phyloP scores from a whole-genome alignment of 2,113 vertebrate species.

The Peucedramus taeniatus region DNA sequence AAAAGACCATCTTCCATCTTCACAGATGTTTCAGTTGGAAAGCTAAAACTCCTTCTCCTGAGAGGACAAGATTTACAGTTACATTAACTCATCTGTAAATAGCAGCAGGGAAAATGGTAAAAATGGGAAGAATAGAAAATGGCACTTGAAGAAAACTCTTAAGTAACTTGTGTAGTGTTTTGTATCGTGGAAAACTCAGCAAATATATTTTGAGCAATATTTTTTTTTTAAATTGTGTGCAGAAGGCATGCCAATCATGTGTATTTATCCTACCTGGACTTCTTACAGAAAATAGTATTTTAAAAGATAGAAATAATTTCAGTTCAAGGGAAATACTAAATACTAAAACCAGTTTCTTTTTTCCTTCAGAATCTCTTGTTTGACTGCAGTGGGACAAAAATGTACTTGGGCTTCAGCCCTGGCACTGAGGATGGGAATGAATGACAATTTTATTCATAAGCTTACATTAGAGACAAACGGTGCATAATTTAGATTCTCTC shows the following conservation, averaged over 20 bases:
- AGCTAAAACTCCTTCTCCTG: neutral
- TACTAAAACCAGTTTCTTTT: conserved; percentile 5
- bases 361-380: conserved; percentile 18
- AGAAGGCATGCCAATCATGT: neutral
- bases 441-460: conserved; percentile 63
- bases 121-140: neutral
- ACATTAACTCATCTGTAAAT: neutral
- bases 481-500: conserved; percentile 62
- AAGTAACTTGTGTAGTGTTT: neutral
- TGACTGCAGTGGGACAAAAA: conserved; percentile 19
- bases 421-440: neutral
- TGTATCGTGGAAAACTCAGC: neutral
- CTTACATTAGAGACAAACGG: conserved; percentile 39
- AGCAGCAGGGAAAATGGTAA: neutral
- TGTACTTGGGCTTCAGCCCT: neutral
- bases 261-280: neutral
- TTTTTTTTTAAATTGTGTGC: neutral
- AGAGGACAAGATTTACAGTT: neutral
- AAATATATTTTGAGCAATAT: neutral
- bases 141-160: neutral
- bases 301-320: conserved; percentile 47
- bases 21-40: neutral
- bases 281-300: conserved; percentile 37
- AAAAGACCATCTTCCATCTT: neutral
- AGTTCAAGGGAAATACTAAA: conserved; percentile 27